Evolutionary conservation across 1,140 invertebrate genomes (phyloP).

Genomic region (Homarus americanus): DNA sequence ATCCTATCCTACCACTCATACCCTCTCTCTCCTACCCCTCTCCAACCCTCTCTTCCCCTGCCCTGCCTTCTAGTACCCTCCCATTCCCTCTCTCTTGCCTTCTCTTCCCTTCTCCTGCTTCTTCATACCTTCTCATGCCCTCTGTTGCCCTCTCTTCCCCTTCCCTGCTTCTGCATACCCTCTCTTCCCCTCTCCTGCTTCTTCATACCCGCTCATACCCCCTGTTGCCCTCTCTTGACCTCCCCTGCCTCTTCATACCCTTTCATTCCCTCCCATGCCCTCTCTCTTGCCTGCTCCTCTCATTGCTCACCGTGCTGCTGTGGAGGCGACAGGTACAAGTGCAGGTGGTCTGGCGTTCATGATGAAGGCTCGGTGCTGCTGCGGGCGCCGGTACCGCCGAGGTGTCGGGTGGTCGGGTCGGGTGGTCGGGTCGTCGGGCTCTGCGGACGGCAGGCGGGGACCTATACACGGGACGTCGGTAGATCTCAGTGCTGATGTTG

Average conservation of each 20-base stretch:
- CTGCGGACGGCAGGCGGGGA: slow-evolving; percentile 46
- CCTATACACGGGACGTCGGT: slow-evolving; percentile 50
- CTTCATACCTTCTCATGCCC: background rate
- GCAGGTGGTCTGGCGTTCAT: slow-evolving; percentile 44
- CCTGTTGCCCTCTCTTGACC: background rate
- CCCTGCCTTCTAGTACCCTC: too few species aligned
- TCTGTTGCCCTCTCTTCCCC: background rate
- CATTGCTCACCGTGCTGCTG: slow-evolving; percentile 27
- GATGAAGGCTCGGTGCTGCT: slow-evolving; percentile 31
- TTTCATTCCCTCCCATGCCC: background rate
- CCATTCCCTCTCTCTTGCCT: too few species aligned
- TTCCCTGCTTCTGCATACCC: background rate
- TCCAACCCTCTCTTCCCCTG: too few species aligned
- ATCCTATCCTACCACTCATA: background rate
- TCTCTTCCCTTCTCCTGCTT: too few species aligned
- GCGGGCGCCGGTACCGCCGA: slow-evolving; percentile 15
- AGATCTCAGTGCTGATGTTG: slow-evolving; percentile 35
- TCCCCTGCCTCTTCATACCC: background rate
- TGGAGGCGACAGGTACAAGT: slow-evolving; percentile 55
- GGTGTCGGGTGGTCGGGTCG: slow-evolving; percentile 25
- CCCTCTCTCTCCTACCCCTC: background rate
- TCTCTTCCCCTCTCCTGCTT: background rate
- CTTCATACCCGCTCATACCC: too few species aligned
- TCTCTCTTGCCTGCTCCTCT: too few species aligned
- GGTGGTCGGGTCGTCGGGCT: slow-evolving; percentile 46